A percentile compares a stretch with the other conserved stretches of the same genome.
Evolutionary conservation across 2,888 invertebrate genomes (phyloP).

Genomic region (Tetrapedia diversipes): DNA sequence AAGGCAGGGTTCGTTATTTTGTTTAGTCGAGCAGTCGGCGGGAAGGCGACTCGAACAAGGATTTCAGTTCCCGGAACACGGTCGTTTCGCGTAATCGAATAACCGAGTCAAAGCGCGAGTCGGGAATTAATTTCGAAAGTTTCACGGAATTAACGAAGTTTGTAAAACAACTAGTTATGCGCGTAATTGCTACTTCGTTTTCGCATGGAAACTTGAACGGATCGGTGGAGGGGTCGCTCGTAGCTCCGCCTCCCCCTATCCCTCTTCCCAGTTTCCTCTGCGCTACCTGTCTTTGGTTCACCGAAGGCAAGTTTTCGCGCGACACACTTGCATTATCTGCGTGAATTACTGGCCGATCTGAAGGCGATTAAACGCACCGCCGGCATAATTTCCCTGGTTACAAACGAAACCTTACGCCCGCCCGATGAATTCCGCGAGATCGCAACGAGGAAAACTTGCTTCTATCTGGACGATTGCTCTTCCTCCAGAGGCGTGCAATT

Average conservation of each 20-base stretch:
- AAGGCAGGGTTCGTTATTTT: constrained; percentile 31
- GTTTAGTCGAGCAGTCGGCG: constrained; percentile 22
- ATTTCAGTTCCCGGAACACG: constrained; percentile 33
- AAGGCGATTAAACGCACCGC: constrained; percentile 33
- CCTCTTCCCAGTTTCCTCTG: neutral
- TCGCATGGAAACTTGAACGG: constrained; percentile 25
- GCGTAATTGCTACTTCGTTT: constrained; percentile 66
- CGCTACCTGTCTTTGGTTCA: constrained; percentile 14
- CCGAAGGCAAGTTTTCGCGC: constrained; percentile 18
- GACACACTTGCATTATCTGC: constrained; percentile 32
- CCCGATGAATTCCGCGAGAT: constrained; percentile 9
- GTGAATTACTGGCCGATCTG: constrained; percentile 40
- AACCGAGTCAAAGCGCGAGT: constrained; percentile 52
- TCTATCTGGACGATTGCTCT: neutral
- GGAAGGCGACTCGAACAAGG: constrained; percentile 38
- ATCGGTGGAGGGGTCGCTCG: too few relatives aligned
- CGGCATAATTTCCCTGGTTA: constrained; percentile 23
- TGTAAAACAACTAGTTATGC: constrained; percentile 62
- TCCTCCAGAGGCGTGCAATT: neutral
- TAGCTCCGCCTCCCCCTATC: too few relatives aligned
- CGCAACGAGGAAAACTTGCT: constrained; percentile 14
- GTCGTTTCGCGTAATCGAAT: constrained; percentile 51
- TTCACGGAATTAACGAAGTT: constrained; percentile 61
- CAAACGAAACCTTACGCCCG: neutral
- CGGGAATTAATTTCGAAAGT: constrained; percentile 57